Evolutionary conservation across 2,888 invertebrate genomes (phyloP), one percentile per base, ranked within the genome.

Genomic region (Ennomos quercinarius): DNA sequence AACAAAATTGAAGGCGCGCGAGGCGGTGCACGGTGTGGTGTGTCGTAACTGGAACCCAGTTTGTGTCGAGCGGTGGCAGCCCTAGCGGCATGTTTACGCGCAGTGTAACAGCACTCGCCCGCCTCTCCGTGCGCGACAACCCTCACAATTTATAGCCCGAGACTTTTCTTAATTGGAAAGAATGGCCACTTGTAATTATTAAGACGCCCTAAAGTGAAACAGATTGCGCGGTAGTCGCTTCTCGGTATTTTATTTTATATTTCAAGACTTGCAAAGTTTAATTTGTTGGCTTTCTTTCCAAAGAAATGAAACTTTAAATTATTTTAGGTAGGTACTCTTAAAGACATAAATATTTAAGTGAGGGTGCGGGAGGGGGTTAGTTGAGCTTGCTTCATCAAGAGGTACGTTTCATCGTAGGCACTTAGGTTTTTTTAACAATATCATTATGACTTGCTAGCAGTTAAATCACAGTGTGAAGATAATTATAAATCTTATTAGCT

Each of bases 151-250:
- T 92, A 92, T 91, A 84, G 89, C 87, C 80, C 78, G 84, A 87
- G 91, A 90, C 89, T 90, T 89, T 89, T 90, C 91, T 91, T 92
- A 92, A 92, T 92, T 91, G 91, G 90, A 91, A 91, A 89, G 88
- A 91, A 92, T 90, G 90, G 91, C 90, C 90, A 92, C 91, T 91
- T 91, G 91, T 90, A 91, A 91, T 92, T 91, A 91, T 91, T 91
- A 91, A 91, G 90, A 88, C 90, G 87, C 87, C 87, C 88, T 89
- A 89, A 91, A 91, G 90, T 90, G 91, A 91, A 91, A 91, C 91
- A 91, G 91, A 92, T 92, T 91, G 91, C 86, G 80, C 84, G 84
- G 83, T 83, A 85, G 81, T 80, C 80, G 81, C 80, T 78, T 75
- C 81, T 73, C 63, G 72, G 68, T 73, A 72, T 78, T 80, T 77